These are phyloP conservation scores for Vireo altiloquus DNA, from an alignment of 2,113 vertebrate genomes.

Conservation along the genomic window DNA sequence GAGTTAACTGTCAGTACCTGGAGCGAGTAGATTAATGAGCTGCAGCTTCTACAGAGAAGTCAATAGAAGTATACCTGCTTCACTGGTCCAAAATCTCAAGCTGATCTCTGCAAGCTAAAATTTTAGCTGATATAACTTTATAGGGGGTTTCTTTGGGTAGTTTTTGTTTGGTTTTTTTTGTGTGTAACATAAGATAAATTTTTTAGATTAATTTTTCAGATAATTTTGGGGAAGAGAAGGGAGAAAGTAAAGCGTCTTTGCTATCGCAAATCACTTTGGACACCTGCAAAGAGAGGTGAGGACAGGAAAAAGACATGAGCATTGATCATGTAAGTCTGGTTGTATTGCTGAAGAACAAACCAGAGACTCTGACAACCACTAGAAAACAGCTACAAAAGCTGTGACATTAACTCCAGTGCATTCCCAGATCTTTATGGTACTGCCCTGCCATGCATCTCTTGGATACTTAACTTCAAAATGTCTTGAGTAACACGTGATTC, in stretches of 20 bases:
- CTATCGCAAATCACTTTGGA: background rate
- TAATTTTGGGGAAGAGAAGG: background rate
- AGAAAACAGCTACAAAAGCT: background rate
- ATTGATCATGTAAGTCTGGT: rapidly evolving
- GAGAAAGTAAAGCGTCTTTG: background rate
- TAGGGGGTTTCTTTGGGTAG: no score
- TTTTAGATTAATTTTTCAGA: background rate
- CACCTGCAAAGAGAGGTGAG: background rate
- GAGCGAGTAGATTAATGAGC: background rate
- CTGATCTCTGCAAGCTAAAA: background rate
- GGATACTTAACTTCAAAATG: background rate
- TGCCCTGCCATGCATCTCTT: background rate
- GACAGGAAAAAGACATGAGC: background rate
- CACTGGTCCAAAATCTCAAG: background rate
- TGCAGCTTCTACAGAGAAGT: background rate
- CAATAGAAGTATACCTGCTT: background rate
- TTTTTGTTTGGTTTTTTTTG: background rate
- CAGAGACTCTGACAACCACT: background rate
- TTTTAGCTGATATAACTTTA: background rate
- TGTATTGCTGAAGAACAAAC: background rate
- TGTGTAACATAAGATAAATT: background rate
- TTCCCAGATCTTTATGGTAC: background rate
- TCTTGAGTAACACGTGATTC: background rate
- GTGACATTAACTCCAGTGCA: background rate
- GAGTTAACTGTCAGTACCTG: background rate